Evolutionary conservation across 2,113 vertebrate genomes (phyloP), one percentile per base, ranked within the genome.

Genomic region (Embiotoca jacksoni): DNA sequence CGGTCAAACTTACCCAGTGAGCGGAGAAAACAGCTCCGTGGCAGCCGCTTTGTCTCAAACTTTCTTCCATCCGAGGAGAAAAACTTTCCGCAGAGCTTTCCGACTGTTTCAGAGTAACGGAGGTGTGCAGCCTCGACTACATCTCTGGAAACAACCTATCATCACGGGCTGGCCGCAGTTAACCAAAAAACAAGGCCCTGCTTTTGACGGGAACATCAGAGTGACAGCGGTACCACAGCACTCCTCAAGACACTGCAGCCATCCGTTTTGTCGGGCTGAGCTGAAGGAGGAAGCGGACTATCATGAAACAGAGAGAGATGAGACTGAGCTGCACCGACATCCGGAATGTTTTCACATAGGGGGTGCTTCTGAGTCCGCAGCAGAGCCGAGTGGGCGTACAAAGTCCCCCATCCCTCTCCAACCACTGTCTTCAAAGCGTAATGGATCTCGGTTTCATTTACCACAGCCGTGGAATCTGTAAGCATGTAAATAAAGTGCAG

Each of bases 311-410:
- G 31, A 65, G 73, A 82, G 77, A 80, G 80, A 90, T 82, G 83
- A 90, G 74, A 54, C 53, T 36, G 82, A 79, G 78, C 52, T 44
- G 46, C 6, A 8, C 31, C 31, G 73, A 92, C 90, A 91, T 91
- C 91, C 90, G 92, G 91, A 61, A 71, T 87, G 69, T 64, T 85
- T 81, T 75, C 81, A 60, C 46, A 65, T 80, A 80, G 72, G 67
- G 75, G 80, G 82, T 60, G 80, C 80, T 55, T 86, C 68, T 71
- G 89, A 85, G 89, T 60, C 75, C 44, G 5, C 52, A 81, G 62
- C 37, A 3, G 72, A 71, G 80, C 74, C 57, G 78, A 70, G 88
- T 72, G 63, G 81, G 85, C 64, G 84, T 71, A 53, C 33, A 75
- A 44, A 85, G 33, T 11, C 61, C 77, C 70, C 68, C 30, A 7